phyloP scores from a whole-genome alignment of 2,888 invertebrate species.

The Oegoconia quadripuncta region DNA sequence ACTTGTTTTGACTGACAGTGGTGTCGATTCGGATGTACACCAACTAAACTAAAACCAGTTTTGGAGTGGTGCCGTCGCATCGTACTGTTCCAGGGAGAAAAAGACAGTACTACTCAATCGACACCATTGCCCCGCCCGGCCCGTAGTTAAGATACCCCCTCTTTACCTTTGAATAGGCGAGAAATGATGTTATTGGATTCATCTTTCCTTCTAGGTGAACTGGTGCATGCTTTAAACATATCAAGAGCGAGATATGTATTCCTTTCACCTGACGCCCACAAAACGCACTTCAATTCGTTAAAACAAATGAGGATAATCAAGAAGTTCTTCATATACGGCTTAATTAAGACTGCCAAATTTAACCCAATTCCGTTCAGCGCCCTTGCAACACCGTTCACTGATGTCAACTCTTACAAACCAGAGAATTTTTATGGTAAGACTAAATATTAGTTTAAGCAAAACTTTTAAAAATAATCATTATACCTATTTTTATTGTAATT shows the following conservation, averaged over 20 bases:
- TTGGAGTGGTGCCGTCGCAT: no score
- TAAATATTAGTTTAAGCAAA: no score
- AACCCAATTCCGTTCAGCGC: constrained; percentile 34
- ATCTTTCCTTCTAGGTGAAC: constrained; percentile 39
- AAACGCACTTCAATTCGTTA: constrained; percentile 33
- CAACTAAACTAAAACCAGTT: no score
- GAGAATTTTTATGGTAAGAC: constrained; percentile 39
- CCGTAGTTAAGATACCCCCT: no score
- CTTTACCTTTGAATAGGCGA: no score
- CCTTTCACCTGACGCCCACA: constrained; percentile 40
- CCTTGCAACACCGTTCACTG: constrained; percentile 24
- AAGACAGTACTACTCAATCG: no score
- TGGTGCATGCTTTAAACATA: constrained; percentile 45
- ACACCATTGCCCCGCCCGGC: no score
- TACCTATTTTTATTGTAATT: no score
- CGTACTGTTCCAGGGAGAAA: no score
- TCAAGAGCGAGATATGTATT: constrained; percentile 54
- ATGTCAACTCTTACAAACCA: constrained; percentile 32
- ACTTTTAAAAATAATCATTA: no score
- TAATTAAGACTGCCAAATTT: constrained; percentile 19
- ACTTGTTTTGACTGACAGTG: no score
- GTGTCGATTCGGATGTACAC: no score
- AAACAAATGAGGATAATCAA: constrained; percentile 26
- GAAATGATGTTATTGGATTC: neutral
- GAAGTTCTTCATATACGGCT: constrained; percentile 41